These are phyloP conservation scores for Leptinotarsa defecta DNA, from an alignment of 1,140 invertebrate genomes.

Conservation along the genomic window DNA sequence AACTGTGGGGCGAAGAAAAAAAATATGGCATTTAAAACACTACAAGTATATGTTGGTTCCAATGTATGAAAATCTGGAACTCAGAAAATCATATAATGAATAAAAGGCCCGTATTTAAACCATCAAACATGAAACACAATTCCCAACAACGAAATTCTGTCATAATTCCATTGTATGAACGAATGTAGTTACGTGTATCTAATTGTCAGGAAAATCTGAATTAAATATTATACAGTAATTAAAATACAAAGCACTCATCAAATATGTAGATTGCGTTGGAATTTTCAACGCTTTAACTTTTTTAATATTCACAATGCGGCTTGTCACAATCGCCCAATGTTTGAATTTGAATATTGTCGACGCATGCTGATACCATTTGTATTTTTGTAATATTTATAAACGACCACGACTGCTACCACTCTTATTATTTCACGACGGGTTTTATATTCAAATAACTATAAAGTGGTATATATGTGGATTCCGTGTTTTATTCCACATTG, in stretches of 20 bases:
- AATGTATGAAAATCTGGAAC: no score
- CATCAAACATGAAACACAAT: constrained; percentile 45
- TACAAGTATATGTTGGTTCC: no score
- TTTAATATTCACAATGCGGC: constrained; percentile 52
- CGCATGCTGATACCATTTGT: constrained; percentile 23
- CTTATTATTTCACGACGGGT: constrained; percentile 9
- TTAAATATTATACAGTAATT: constrained; percentile 56
- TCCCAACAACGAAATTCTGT: constrained; percentile 46
- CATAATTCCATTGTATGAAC: constrained; percentile 47
- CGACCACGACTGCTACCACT: constrained; percentile 14
- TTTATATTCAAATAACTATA: constrained; percentile 14
- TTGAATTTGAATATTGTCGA: constrained; percentile 38
- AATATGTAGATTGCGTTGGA: constrained; percentile 55
- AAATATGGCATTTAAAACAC: no score
- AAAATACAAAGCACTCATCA: constrained; percentile 56
- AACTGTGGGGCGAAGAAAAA: no score
- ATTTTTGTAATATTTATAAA: constrained; percentile 24
- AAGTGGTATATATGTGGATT: constrained; percentile 6
- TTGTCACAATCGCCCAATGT: constrained; percentile 39
- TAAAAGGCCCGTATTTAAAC: not conserved
- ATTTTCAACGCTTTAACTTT: constrained; percentile 54
- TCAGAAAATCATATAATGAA: no score
- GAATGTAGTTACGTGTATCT: constrained; percentile 49
- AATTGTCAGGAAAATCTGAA: constrained; percentile 56
- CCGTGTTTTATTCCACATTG: constrained; percentile 1